Evolutionary conservation across 2,888 invertebrate genomes (phyloP).

Genomic region (Agelastica alni): DNA sequence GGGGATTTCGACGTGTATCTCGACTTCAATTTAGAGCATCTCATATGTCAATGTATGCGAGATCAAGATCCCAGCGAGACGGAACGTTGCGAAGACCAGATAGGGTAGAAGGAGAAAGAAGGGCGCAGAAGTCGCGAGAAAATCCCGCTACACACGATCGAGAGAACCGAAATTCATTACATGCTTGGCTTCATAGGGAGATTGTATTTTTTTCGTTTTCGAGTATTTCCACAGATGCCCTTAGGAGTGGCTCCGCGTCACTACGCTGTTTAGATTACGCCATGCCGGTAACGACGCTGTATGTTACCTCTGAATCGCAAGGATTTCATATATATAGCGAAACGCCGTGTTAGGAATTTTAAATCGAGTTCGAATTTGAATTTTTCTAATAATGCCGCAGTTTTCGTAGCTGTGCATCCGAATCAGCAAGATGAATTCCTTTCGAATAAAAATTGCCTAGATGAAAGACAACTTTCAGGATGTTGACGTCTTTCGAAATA

Average conservation of each 20-base stretch:
- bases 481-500: neutral
- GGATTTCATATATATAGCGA: slow-evolving; percentile 33
- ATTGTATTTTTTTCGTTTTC: slow-evolving; percentile 54
- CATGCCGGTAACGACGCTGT: slow-evolving; percentile 32
- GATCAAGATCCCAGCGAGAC: slow-evolving; percentile 44
- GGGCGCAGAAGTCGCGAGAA: slow-evolving; percentile 35
- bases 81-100: slow-evolving; percentile 41
- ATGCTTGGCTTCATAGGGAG: slow-evolving; percentile 56
- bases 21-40: slow-evolving; percentile 46
- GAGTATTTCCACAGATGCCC: slow-evolving; percentile 48
- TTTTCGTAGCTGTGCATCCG: slow-evolving; percentile 14
- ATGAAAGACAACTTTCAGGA: neutral
- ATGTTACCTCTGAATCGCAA: slow-evolving; percentile 28
- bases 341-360: slow-evolving; percentile 31
- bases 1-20: slow-evolving; percentile 37
- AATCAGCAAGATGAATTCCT: slow-evolving; percentile 16
- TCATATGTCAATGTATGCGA: slow-evolving; percentile 50
- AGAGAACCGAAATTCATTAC: slow-evolving; percentile 56
- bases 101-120: slow-evolving; percentile 32
- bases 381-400: slow-evolving; percentile 27
- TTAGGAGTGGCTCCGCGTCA: slow-evolving; percentile 37
- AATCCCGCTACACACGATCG: slow-evolving; percentile 46
- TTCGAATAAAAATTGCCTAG: slow-evolving; percentile 11
- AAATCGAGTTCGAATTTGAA: slow-evolving; percentile 30
- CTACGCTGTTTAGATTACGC: slow-evolving; percentile 38